A percentile compares a stretch with the other conserved stretches of the same genome.
Evolutionary conservation across 2,888 invertebrate genomes (phyloP).

Genomic region (Serripes groenlandicus): DNA sequence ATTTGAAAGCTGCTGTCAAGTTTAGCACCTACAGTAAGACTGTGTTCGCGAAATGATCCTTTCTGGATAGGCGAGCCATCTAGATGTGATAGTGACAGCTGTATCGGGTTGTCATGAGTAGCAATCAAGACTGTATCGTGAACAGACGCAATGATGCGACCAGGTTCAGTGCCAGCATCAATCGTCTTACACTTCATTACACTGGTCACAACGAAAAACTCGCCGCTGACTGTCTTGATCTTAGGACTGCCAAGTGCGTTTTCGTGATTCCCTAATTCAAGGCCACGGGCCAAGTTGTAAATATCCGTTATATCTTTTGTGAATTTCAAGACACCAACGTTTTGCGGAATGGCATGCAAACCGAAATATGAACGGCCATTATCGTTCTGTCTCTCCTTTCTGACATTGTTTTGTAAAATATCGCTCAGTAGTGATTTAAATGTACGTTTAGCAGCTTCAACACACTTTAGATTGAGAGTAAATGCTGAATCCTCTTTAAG

Average conservation of each 20-base stretch:
- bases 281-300: constrained; percentile 68
- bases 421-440: constrained; percentile 61
- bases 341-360: constrained; percentile 68
- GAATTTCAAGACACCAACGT: constrained; percentile 71
- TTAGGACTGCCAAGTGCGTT: constrained; percentile 75
- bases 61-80: constrained; percentile 62
- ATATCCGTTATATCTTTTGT: constrained; percentile 35
- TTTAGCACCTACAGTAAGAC: constrained; percentile 49
- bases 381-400: constrained; percentile 43
- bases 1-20: constrained; percentile 38
- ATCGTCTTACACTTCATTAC: constrained; percentile 37
- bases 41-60: constrained; percentile 45
- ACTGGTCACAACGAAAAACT: constrained; percentile 71
- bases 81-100: constrained; percentile 65
- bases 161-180: constrained; percentile 22
- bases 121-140: constrained; percentile 69
- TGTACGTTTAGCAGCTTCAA: constrained; percentile 67
- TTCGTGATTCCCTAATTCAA: constrained; percentile 74
- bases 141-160: constrained; percentile 65
- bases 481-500: constrained; percentile 68
- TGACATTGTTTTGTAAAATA: constrained; percentile 42
- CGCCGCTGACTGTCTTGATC: constrained; percentile 59
- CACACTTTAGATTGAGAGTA: constrained; percentile 73
- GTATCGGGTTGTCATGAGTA: constrained; percentile 52
- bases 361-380: constrained; percentile 70